Evolutionary conservation across 2,797 vertebrate genomes (phyloP).

Genomic region (Lagodon rhomboides): DNA sequence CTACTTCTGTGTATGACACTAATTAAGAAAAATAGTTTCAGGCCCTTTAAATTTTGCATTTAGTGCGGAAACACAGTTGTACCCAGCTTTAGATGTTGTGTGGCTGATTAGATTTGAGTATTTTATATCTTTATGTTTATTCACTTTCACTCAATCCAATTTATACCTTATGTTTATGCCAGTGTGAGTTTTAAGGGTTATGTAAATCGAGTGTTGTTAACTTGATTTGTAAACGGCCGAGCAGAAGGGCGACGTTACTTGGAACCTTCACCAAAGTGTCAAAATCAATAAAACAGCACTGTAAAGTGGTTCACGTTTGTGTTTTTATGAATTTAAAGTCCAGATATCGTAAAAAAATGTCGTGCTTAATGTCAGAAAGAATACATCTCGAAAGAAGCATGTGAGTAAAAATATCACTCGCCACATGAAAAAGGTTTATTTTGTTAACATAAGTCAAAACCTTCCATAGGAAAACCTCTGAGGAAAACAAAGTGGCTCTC

Average conservation of each 20-base stretch:
- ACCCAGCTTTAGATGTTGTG: neutral
- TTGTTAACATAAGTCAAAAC: constrained; percentile 54
- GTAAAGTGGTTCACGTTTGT: neutral
- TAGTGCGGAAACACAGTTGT: neutral
- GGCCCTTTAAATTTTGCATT: neutral
- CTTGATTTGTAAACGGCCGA: constrained; percentile 8
- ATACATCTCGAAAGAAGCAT: constrained; percentile 16
- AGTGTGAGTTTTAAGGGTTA: constrained; percentile 7
- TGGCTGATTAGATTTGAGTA: constrained; percentile 13
- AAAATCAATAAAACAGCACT: constrained; percentile 12
- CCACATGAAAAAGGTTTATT: constrained; percentile 65
- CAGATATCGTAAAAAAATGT: constrained; percentile 3
- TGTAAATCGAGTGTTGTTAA: constrained; percentile 6
- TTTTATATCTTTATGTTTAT: neutral
- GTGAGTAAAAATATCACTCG: constrained; percentile 11
- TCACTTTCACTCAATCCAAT: neutral
- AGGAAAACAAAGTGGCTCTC: constrained; percentile 58
- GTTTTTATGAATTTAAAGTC: constrained; percentile 32
- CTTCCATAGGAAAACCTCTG: constrained; percentile 53
- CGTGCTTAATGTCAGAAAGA: too few species aligned
- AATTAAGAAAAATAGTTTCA: neutral
- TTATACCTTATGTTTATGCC: neutral
- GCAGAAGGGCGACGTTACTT: constrained; percentile 11
- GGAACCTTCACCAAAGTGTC: neutral
- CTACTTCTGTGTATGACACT: too few species aligned